Percentiles rank a stretch among this genome's conserved stretches.
Conservation (phyloP, 2,797 vertebrate species). For the Okamejei kenojei region DNA sequence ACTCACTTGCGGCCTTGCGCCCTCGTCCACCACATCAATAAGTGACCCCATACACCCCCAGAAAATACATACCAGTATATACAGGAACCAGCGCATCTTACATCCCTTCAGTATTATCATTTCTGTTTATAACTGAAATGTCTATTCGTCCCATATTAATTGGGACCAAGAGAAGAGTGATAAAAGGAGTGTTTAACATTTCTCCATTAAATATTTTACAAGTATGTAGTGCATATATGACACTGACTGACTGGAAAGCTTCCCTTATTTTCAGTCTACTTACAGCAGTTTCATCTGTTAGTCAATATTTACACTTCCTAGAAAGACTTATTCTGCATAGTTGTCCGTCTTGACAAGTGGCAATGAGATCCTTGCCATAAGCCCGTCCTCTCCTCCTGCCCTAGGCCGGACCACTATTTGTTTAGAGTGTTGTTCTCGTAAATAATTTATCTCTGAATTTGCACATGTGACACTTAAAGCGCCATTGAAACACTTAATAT, state of each 20-base stretch:
- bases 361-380: neutral
- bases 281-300: neutral
- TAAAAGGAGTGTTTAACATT: neutral
- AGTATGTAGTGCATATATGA: neutral
- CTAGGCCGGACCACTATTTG: neutral
- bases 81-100: no score
- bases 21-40: no score
- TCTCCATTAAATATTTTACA: neutral
- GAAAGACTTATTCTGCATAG: neutral
- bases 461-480: no score
- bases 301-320: neutral
- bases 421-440: neutral
- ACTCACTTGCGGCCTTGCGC: no score
- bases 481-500: neutral
- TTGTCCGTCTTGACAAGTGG: neutral
- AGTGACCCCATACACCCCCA: no score
- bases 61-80: no score
- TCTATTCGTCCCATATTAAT: no score
- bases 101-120: no score
- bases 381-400: no score
- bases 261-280: neutral
- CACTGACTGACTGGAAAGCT: neutral
- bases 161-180: no score
- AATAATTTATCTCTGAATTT: no score
- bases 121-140: no score